These are phyloP conservation scores for Bufotes viridis DNA, from an alignment of 2,797 vertebrate species.

Conservation along the genomic window DNA sequence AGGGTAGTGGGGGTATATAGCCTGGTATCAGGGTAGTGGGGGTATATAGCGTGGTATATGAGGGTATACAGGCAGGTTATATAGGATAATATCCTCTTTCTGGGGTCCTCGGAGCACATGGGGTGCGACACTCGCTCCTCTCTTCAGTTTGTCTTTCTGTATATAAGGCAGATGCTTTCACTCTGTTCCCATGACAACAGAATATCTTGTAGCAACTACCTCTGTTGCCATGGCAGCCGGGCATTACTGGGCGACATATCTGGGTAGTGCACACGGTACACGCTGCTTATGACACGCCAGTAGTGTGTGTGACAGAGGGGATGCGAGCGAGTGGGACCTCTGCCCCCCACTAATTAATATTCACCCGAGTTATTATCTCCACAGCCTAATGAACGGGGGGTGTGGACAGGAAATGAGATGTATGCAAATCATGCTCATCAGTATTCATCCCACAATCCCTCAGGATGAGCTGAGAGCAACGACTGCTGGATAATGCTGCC, in stretches of 20 bases:
- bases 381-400: conserved; percentile 50
- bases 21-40: neutral
- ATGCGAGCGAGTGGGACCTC: neutral
- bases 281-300: neutral
- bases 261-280: neutral
- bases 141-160: neutral
- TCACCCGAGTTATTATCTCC: conserved; percentile 48
- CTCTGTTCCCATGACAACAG: conserved; percentile 36
- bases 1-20: too few relatives aligned
- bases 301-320: neutral
- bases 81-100: too few relatives aligned
- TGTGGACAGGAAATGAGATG: conserved; percentile 42
- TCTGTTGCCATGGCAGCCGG: conserved; percentile 44
- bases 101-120: neutral
- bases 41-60: neutral
- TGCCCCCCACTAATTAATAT: conserved; percentile 49
- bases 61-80: too few relatives aligned
- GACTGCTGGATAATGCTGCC: neutral
- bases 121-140: neutral
- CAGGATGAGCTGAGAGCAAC: neutral
- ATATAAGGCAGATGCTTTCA: neutral
- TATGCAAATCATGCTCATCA: conserved; percentile 51
- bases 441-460: conserved; percentile 54
- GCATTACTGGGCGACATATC: conserved; percentile 27
- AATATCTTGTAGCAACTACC: conserved; percentile 40